These are phyloP conservation scores for Gymnocheta viridis DNA, from an alignment of 2,888 invertebrate genomes.

Conservation along the genomic window DNA sequence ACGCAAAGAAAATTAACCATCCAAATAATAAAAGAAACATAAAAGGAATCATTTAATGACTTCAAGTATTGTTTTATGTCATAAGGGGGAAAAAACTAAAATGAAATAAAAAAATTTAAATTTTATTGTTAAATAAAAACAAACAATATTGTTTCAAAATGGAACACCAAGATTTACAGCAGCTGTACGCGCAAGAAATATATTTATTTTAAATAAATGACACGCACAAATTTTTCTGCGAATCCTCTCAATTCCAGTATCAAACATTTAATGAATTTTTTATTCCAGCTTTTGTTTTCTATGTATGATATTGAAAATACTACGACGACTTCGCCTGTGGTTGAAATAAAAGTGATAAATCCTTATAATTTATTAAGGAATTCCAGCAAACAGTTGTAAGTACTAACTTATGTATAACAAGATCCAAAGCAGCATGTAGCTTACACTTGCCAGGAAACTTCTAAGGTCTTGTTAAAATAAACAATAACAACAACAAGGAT, in stretches of 20 bases:
- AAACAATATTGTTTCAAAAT: not conserved
- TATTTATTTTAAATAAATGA: not conserved
- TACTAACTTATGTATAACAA: too few relatives aligned
- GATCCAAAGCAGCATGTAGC: too few relatives aligned
- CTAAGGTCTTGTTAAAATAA: too few relatives aligned
- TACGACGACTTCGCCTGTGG: too few relatives aligned
- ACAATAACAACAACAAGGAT: too few relatives aligned
- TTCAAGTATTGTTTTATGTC: not conserved
- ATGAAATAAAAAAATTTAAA: not conserved
- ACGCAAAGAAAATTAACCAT: not conserved
- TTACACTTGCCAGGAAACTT: too few relatives aligned
- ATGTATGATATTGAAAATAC: not conserved
- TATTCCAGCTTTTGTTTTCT: not conserved
- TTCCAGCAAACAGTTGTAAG: too few relatives aligned
- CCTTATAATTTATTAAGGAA: too few relatives aligned
- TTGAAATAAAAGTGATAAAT: too few relatives aligned
- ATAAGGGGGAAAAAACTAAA: not conserved
- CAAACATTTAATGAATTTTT: not conserved
- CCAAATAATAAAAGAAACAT: not conserved
- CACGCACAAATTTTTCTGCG: not conserved
- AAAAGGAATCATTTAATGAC: not conserved
- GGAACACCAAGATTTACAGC: not conserved
- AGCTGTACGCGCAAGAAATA: not conserved
- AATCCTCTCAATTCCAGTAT: not conserved
- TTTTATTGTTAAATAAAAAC: slow-evolving; percentile 4